Evolutionary conservation across 2,797 vertebrate species (phyloP), one percentile per base, ranked within the genome.

Genomic region (Crypturellus tataupa): DNA sequence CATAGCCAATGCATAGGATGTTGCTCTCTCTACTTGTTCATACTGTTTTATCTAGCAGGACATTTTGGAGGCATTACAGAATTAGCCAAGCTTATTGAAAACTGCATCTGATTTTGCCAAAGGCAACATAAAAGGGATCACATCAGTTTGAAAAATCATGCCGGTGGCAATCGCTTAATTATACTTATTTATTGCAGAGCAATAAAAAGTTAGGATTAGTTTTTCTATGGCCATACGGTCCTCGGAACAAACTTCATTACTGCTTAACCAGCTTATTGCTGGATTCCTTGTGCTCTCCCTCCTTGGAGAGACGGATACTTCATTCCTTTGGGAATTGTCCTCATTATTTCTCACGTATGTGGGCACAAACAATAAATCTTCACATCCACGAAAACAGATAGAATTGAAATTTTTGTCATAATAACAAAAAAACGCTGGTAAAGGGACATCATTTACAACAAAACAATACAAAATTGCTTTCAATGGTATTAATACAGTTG

Each of bases 381-480:
- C 83, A 64, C 88, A 82, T 86, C 67, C 39, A 62, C 0, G 2
- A 56, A 68, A 90, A 80, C 23, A 70, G 80, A 88, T 63, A 51
- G 84, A 93, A 96, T 73, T 90, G 90, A 95, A 95, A 81, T 84
- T 83, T 91, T 62, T 94, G 92, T 84, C 90, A 92, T 76, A 93
- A 96, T 88, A 95, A 95, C 94, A 81, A 95, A 95, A 81, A 75
- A 94, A 88, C 89, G 90, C 78, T 84, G 87, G 86, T 76, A 93
- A 96, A 92, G 71, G 78, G 92, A 87, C 70, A 62, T 88, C 63
- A 94, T 88, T 94, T 94, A 89, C 85, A 93, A 63, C 90, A 93
- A 94, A 63, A 79, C 80, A 55, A 81, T 20, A 46, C 70, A 63
- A 86, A 94, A 94, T 91, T 91, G 82, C 90, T 81, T 90, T 91